Percentiles rank a stretch among this genome's conserved stretches.
These are phyloP conservation scores for Drosophila robusta DNA, from an alignment of 2,888 invertebrate species.

Conservation along the genomic window DNA sequence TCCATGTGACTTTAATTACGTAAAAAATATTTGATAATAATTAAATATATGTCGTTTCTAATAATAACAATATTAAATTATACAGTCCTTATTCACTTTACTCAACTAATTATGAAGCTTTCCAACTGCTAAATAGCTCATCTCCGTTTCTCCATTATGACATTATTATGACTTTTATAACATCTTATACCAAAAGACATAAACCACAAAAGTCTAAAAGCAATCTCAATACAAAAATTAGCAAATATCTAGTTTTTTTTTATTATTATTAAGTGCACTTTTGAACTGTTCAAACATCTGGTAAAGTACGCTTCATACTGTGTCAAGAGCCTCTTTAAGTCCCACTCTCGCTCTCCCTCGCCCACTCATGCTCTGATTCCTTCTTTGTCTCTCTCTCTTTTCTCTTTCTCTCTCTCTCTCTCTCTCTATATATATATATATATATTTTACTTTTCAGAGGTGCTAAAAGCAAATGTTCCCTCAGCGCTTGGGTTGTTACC, in stretches of 20 bases:
- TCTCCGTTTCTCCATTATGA: too few species aligned
- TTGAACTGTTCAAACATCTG: background rate
- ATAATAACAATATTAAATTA: too few species aligned
- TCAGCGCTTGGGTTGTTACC: slow-evolving; percentile 38
- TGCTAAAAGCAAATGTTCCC: slow-evolving; percentile 42
- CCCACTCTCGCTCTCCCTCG: background rate
- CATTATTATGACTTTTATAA: too few species aligned
- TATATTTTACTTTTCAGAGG: slow-evolving; percentile 17
- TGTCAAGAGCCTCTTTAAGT: background rate
- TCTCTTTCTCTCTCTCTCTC: too few species aligned
- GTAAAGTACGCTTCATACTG: background rate
- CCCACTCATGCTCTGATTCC: background rate
- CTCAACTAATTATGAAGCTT: too few species aligned
- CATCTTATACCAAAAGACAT: too few species aligned
- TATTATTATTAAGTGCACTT: background rate
- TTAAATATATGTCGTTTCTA: too few species aligned
- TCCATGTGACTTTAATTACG: too few species aligned
- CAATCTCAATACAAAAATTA: background rate
- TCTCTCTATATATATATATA: too few species aligned
- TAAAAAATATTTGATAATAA: too few species aligned
- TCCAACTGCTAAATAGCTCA: too few species aligned
- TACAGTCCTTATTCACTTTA: too few species aligned
- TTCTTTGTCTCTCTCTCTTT: background rate
- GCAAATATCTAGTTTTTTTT: background rate
- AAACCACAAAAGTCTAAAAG: background rate